Base-by-base conservation (phyloP, 2,888 invertebrate species). In the Hypomecis punctinalis region DNA sequence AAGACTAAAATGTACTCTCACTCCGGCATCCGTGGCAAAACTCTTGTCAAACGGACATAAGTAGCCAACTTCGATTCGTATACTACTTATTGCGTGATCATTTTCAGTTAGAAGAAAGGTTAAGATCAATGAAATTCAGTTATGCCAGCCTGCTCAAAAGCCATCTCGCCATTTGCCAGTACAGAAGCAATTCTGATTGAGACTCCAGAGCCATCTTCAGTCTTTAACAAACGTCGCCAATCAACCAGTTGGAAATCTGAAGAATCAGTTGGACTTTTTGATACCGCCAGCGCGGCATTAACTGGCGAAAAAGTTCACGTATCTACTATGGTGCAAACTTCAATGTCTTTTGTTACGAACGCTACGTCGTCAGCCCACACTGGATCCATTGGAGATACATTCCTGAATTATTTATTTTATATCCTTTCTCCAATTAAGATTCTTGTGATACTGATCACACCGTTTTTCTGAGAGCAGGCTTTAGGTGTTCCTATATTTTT, bases 361-460 rank as follows among this genome's bases (percentile, higher is more conserved):
- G 6, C 10, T 23, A 11, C 13, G 37, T 9, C 9, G 4, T 5
- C 6, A 33, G 10, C 6, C n/a, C 10, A 4, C 9, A 11, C 10
- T 5, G 7, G 3, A 6, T 9, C 45, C 36, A 10, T 10, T 6
- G 9, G 10, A 46, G 10, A 36, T 10, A 11, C 46, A 6, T 36
- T 4, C 9, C 10, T 55, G 6, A 36, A 55, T 13, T 6, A 13
- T 10, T 9, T 37, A 5, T 10, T 55, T 13, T 37, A 13, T 37
- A 13, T 55, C 7, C 45, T 55, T 37, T 46, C 55, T 13, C 55
- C 55, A 5, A 13, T 45, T 0, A 55, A 55, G 46, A 46, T 55
- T 8, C 36, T 55, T 9, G 9, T 55, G 46, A 55, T 55, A 46
- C 10, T 55, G 10, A 9, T 55, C 10, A 55, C 55, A 37, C 55